Conservation (phyloP, 2,113 vertebrate genomes). For the Tenrec ecaudatus region DNA sequence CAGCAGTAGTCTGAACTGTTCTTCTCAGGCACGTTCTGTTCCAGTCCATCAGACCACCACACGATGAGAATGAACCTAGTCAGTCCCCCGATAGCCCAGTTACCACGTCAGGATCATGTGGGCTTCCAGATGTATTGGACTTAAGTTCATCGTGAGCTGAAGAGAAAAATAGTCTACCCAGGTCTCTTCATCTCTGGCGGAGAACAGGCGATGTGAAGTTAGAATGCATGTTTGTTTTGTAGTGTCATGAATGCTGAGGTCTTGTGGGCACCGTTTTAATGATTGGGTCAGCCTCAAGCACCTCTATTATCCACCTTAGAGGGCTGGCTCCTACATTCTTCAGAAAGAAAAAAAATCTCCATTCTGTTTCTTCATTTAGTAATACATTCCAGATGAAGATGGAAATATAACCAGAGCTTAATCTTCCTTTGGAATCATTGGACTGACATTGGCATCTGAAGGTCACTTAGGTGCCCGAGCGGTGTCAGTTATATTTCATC, state of each 20-base stretch:
- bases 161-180: background rate
- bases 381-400: constrained; percentile 66
- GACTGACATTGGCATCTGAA: constrained; percentile 70
- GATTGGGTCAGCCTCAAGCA: background rate
- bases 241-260: background rate
- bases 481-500: constrained; percentile 61
- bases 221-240: background rate
- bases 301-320: background rate
- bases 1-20: background rate
- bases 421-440: constrained; percentile 58
- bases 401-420: constrained; percentile 18
- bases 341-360: background rate
- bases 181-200: background rate
- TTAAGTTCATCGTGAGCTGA: background rate
- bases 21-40: background rate
- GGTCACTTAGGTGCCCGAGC: constrained; percentile 55
- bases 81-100: background rate
- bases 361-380: constrained; percentile 53
- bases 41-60: background rate
- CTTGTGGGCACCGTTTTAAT: background rate
- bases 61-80: background rate
- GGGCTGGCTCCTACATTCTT: constrained; percentile 30
- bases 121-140: background rate
- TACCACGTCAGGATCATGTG: background rate
- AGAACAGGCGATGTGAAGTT: background rate